Base-by-base conservation (phyloP, 2,888 invertebrate genomes). In the Phengaris alcon region DNA sequence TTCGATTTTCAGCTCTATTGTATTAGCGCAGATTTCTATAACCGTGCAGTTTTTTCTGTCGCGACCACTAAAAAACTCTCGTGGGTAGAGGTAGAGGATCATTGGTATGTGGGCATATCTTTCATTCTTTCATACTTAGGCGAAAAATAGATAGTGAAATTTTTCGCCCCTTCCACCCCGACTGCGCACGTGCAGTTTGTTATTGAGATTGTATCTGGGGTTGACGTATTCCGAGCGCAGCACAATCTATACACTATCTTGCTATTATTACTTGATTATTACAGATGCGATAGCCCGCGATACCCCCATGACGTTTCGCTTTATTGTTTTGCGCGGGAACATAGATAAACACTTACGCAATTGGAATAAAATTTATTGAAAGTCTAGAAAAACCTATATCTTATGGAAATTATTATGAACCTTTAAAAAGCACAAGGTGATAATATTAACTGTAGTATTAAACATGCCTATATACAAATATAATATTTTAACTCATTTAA, bases 271-370 rank as follows among this genome's bases (percentile, higher is more conserved):
- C 73, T 64, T 68, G 74, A 69, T 75, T 75, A 75, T 76, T 72
- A 76, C 73, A 48, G 69, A 48, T 13, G 76, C 78, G 78, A 79
- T 78, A 77, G 76, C 76, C 77, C 74, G 76, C 75, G 76, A 79
- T 79, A 78, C 57, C 75, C 77, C 78, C 76, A 77, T 82, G 84
- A 83, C 82, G 84, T 74, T 76, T 59, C 57, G 55, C 55, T 80
- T 79, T 79, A 79, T 79, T 79, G 78, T 79, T n/a, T 78, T 76
- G 52, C 44, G 35, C 12, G 74, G 70, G 72, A 64, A 64, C 15
- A 54, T 54, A 73, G 74, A 76, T 74, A 73, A 76, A 73, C 72
- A 75, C 64, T 73, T 76, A 59, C 64, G 59, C 51, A 12, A 13
- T 59, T 64, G 13, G 12, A 12, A 35, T 35, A 35, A 64, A 64